A percentile compares a stretch with the other conserved stretches of the same genome.
These are phyloP conservation scores for Aporrectodea caliginosa DNA, from an alignment of 1,140 invertebrate species.

Conservation along the genomic window DNA sequence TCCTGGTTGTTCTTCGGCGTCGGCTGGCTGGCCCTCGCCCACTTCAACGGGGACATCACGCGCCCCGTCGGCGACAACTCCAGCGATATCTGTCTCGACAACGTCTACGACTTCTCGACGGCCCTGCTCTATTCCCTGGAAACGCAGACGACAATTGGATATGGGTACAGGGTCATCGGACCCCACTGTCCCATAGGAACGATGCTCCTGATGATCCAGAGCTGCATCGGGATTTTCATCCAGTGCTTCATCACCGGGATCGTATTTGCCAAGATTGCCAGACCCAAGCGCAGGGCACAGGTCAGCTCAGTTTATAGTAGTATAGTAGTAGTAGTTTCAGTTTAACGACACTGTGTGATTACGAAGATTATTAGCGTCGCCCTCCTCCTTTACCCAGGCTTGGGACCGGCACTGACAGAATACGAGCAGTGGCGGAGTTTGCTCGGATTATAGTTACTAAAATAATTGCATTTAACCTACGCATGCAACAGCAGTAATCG, in stretches of 20 bases:
- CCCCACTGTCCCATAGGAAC: neutral
- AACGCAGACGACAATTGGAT: constrained; percentile 53
- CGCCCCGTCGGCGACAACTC: constrained; percentile 55
- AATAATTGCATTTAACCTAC: neutral
- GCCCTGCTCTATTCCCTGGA: constrained; percentile 51
- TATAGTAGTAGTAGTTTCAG: no score
- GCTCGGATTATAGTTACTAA: neutral
- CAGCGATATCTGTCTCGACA: constrained; percentile 38
- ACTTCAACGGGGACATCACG: constrained; percentile 34
- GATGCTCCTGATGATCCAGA: constrained; percentile 31
- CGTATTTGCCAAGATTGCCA: constrained; percentile 32
- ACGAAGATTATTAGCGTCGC: neutral
- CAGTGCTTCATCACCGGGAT: constrained; percentile 32
- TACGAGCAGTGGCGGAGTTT: neutral
- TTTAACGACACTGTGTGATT: neutral
- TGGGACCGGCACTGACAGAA: neutral
- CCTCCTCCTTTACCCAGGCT: neutral
- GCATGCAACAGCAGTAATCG: neutral
- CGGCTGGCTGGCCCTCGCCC: constrained; percentile 48
- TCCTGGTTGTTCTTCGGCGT: constrained; percentile 52
- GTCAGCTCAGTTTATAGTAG: no score
- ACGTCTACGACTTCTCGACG: constrained; percentile 38
- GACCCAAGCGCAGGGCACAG: constrained; percentile 33
- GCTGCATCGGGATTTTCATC: constrained; percentile 32
- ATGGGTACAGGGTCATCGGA: constrained; percentile 65